Evolutionary conservation across 2,113 vertebrate genomes (phyloP).

Genomic region (Bettongia penicillata): DNA sequence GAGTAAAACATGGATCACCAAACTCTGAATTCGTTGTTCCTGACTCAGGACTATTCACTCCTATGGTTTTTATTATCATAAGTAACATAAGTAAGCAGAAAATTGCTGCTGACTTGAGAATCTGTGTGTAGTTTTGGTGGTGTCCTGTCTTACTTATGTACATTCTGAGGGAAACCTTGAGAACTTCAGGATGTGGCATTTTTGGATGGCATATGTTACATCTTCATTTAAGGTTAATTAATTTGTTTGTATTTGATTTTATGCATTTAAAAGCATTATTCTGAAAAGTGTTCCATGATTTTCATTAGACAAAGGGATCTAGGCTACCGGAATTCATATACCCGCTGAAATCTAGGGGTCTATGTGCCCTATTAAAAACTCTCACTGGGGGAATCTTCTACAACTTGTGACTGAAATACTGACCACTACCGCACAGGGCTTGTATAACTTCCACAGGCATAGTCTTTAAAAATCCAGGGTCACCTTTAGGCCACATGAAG

Average conservation of each 20-base stretch:
- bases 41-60: not conserved
- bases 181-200: not conserved
- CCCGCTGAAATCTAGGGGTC: not conserved
- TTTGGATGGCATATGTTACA: not conserved
- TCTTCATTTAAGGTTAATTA: not conserved
- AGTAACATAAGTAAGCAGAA: not conserved
- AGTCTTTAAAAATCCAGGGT: not conserved
- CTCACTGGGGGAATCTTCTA: not conserved
- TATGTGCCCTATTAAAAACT: not conserved
- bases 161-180: not conserved
- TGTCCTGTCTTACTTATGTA: not conserved
- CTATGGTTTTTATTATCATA: not conserved
- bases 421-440: not conserved
- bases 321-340: not conserved
- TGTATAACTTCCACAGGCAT: not conserved
- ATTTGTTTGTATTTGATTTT: not conserved
- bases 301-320: not conserved
- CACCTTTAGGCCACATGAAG: not conserved
- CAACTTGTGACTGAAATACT: not conserved
- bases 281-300: not conserved
- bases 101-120: not conserved
- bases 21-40: not conserved
- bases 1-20: not conserved
- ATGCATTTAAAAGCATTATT: not conserved
- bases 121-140: not conserved